Percentiles rank a stretch among this genome's conserved stretches.
phyloP scores from a whole-genome alignment of 2,113 vertebrate genomes.

The Carassius carassius region DNA sequence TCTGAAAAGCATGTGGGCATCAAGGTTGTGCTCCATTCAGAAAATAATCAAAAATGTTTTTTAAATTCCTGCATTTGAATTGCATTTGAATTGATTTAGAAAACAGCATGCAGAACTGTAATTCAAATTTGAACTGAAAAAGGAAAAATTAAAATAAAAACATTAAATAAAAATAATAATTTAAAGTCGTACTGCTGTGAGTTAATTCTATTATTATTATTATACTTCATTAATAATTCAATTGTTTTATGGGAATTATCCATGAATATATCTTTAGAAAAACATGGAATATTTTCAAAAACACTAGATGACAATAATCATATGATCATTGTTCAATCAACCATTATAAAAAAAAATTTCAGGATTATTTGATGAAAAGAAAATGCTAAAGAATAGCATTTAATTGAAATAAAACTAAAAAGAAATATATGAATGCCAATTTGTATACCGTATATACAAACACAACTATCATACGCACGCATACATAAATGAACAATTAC shows the following conservation, averaged over 20 bases:
- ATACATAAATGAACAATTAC: neutral
- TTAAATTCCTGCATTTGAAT: neutral
- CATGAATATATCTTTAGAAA: too few species aligned
- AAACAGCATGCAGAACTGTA: neutral
- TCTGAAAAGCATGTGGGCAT: constrained; percentile 13
- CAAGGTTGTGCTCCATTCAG: neutral
- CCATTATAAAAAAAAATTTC: too few species aligned
- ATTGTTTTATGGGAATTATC: too few species aligned
- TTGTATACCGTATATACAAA: too few species aligned
- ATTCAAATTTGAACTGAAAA: neutral
- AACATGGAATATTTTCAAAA: too few species aligned
- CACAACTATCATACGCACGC: too few species aligned
- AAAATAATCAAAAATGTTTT: neutral
- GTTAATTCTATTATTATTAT: neutral
- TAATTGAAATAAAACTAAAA: too few species aligned
- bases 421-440: too few species aligned
- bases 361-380: neutral
- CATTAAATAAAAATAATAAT: neutral
- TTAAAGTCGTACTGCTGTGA: too few species aligned
- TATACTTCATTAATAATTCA: neutral
- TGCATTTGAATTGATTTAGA: neutral
- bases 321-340: too few species aligned
- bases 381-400: neutral
- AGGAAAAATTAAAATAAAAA: too few species aligned
- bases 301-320: too few species aligned